phyloP scores from a whole-genome alignment of 2,113 vertebrate genomes.

The Callipepla californica region DNA sequence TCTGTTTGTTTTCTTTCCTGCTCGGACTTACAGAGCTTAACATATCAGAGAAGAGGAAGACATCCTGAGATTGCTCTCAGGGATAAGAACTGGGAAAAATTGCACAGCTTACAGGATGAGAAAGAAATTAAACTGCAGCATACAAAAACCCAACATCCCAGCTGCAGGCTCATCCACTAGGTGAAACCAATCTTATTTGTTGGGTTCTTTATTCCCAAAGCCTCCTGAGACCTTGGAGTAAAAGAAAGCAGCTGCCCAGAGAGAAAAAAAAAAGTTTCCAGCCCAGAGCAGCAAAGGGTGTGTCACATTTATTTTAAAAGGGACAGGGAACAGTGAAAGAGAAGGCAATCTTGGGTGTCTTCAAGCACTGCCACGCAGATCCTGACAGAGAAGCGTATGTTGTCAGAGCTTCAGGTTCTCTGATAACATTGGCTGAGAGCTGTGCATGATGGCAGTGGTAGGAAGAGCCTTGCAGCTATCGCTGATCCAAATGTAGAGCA shows the following conservation, averaged over 20 bases:
- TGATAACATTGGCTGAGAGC: background rate
- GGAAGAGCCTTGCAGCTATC: background rate
- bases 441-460: fast-evolving
- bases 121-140: slow-evolving; percentile 39
- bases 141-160: slow-evolving; percentile 13
- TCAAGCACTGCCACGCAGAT: background rate
- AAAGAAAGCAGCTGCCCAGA: background rate
- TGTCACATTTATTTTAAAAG: background rate
- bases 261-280: slow-evolving; percentile 9
- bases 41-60: background rate
- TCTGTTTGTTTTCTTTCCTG: background rate
- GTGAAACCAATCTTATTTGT: slow-evolving; percentile 60
- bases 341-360: background rate
- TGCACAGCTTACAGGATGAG: slow-evolving; percentile 32
- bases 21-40: background rate
- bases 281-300: background rate
- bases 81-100: slow-evolving; percentile 27
- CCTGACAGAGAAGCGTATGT: background rate
- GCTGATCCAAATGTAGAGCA: background rate
- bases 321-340: background rate
- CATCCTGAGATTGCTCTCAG: background rate
- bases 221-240: slow-evolving; percentile 34
- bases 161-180: slow-evolving; percentile 38
- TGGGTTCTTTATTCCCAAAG: slow-evolving; percentile 51
- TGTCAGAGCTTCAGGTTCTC: background rate